Evolutionary conservation across 2,888 invertebrate genomes (phyloP).

Genomic region (Erannis defoliaria): DNA sequence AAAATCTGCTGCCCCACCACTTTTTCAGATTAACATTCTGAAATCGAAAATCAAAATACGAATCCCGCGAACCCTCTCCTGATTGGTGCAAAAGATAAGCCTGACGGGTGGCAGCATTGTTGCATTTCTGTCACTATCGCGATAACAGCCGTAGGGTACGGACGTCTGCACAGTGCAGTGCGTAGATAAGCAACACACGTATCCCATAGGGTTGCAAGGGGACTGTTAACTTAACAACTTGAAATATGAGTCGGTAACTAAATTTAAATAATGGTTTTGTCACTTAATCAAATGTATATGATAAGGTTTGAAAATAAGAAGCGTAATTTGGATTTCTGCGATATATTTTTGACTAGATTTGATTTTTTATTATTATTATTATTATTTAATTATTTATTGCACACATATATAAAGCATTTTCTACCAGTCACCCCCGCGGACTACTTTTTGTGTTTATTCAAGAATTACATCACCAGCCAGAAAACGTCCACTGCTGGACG

Average conservation of each 20-base stretch:
- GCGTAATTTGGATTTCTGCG: background rate
- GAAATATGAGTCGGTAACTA: constrained; percentile 56
- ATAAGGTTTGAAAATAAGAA: constrained; percentile 9
- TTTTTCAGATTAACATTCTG: background rate
- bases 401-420: no score
- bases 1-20: background rate
- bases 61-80: constrained; percentile 63
- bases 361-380: no score
- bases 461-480: no score
- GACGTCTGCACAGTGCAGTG: constrained; percentile 64
- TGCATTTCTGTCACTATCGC: constrained; percentile 78
- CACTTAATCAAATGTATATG: constrained; percentile 31
- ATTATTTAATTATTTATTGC: no score
- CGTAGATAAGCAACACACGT: constrained; percentile 75
- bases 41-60: constrained; percentile 55
- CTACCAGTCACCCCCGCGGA: no score
- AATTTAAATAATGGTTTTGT: constrained; percentile 64
- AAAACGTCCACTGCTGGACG: no score
- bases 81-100: constrained; percentile 76
- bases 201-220: constrained; percentile 65
- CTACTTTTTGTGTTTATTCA: no score
- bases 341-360: background rate
- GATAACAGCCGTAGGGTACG: constrained; percentile 77
- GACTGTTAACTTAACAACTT: constrained; percentile 74
- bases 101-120: constrained; percentile 71